phyloP scores from a whole-genome alignment of 2,797 vertebrate genomes.

The Loris lydekkerianus region DNA sequence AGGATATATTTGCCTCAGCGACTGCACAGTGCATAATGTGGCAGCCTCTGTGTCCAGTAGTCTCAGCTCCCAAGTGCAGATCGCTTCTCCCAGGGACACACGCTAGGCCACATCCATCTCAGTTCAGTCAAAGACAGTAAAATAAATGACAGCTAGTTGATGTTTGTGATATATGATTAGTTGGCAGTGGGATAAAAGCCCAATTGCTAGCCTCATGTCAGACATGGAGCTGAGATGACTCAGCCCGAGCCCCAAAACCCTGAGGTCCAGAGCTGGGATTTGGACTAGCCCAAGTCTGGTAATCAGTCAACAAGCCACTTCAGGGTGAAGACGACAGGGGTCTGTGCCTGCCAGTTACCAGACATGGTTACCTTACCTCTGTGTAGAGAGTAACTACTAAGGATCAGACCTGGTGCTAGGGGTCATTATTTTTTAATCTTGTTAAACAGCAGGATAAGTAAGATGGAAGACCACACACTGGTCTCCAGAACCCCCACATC shows the following conservation, averaged over 20 bases:
- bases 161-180: background rate
- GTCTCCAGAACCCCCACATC: background rate
- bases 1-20: conserved; percentile 33
- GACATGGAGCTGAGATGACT: background rate
- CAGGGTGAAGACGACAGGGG: too few relatives aligned
- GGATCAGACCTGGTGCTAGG: background rate
- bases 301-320: background rate
- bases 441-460: background rate
- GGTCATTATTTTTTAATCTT: background rate
- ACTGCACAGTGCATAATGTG: conserved; percentile 1
- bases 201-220: background rate
- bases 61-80: background rate
- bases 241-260: background rate
- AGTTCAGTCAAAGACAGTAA: conserved; percentile 19
- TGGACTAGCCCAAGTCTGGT: background rate
- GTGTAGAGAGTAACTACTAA: background rate
- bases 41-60: background rate
- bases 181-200: background rate
- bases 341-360: background rate
- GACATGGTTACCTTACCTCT: background rate
- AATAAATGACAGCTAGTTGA: conserved; percentile 20
- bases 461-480: background rate
- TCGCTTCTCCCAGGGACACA: background rate
- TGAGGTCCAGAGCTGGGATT: background rate
- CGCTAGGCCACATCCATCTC: background rate